Evolutionary conservation across 2,888 invertebrate genomes (phyloP), one percentile per base, ranked within the genome.

Genomic region (Brachyopa scutellaris): DNA sequence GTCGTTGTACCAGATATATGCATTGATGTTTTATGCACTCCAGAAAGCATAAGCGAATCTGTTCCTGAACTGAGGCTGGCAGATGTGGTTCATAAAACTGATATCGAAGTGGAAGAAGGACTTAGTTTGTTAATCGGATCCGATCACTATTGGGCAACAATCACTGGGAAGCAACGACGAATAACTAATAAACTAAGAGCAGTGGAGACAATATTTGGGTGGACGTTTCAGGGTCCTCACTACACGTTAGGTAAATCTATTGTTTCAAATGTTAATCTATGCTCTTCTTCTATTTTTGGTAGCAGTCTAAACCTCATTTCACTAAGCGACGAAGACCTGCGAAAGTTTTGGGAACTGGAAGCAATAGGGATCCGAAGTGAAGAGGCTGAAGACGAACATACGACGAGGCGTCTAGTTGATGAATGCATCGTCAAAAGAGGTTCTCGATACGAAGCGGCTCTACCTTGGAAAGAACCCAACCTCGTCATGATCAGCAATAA

Each of bases 111-210:
- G n/a, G n/a, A n/a, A n/a, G n/a, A n/a, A n/a, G n/a, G n/a, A n/a
- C n/a, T n/a, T n/a, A n/a, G n/a, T n/a, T n/a, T n/a, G n/a, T n/a
- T n/a, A n/a, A n/a, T n/a, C n/a, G 72, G 61, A 1, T 53, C 61
- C 0, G 53, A 62, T 17, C 62, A 51, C 11, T 62, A 53, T 0
- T 72, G 55, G 62, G 26, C 23, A 21, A 11, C 51, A 29, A 47
- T 64, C 9, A 57, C 64, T 13, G 55, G 55, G 1, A 53, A 64
- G 17, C 73, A 64, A 47, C 13, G 55, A 19, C 53, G 31, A n/a
- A 53, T 40, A 9, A 19, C 29, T 1, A 2, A 7, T 8, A 21
- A 3, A 8, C 33, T 59, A 40, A 33, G 72, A 64, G 49, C 40
- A 0, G 23, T 70, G 4, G 13, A 70, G 40, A 59, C 40, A 8